Conservation (phyloP, 2,113 vertebrate species). For the Dipodomys ordii region DNA sequence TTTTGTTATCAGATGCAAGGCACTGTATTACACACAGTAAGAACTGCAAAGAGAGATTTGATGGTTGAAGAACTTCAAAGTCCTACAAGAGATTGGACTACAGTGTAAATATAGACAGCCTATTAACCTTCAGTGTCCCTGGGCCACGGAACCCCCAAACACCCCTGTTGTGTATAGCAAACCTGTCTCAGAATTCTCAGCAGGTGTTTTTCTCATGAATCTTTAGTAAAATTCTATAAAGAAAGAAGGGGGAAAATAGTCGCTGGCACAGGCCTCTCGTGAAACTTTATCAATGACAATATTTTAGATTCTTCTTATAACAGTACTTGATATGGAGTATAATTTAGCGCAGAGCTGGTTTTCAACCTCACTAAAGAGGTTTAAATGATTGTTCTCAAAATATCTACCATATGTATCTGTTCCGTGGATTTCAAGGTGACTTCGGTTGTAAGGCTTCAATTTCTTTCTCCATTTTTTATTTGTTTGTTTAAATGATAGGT, state of each 20-base stretch:
- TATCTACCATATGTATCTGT: accelerated
- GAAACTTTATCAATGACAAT: not conserved
- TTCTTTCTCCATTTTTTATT: not conserved
- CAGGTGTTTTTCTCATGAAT: not conserved
- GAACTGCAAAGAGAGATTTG: not conserved
- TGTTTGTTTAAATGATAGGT: not conserved
- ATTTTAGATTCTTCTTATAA: not conserved
- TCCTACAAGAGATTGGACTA: not conserved
- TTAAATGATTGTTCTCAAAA: not conserved
- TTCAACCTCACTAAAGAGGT: not conserved
- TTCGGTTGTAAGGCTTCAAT: accelerated
- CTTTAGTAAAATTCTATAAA: conserved; percentile 20
- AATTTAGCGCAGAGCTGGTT: not conserved
- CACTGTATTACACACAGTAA: not conserved
- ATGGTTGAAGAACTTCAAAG: not conserved
- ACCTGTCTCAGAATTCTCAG: not conserved
- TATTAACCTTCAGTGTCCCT: not conserved
- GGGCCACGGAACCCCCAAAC: not conserved
- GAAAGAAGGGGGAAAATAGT: not conserved
- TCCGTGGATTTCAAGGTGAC: not conserved
- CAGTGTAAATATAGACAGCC: not conserved
- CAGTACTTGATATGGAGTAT: not conserved
- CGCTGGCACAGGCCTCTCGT: not conserved
- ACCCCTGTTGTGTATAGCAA: not conserved
- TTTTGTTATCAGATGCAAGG: not conserved